A percentile compares a stretch with the other conserved stretches of the same genome.
Evolutionary conservation across 2,888 invertebrate species (phyloP).

Genomic region (Volucella inflata): DNA sequence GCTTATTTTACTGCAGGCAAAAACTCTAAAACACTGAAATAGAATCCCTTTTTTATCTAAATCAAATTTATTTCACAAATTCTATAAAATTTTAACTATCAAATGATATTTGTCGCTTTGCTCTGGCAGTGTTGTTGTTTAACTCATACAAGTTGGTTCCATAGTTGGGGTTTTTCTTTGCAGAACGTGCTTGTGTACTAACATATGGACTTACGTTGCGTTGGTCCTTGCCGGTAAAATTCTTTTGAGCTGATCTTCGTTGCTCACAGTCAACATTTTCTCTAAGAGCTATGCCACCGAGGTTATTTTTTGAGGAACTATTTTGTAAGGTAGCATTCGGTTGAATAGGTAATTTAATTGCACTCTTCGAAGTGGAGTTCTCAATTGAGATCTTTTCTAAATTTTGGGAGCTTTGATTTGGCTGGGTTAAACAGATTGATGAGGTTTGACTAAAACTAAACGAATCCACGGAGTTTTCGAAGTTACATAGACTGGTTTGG

Average conservation of each 20-base stretch:
- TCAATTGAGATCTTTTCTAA: conserved; percentile 41
- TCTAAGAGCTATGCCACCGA: conserved; percentile 80
- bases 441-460: conserved; percentile 78
- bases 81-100: conserved; percentile 83
- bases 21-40: conserved; percentile 14
- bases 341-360: conserved; percentile 77
- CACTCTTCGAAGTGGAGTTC: conserved; percentile 38
- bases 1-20: neutral
- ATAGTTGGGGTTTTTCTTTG: conserved; percentile 12
- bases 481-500: conserved; percentile 77
- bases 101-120: conserved; percentile 86
- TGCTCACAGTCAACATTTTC: conserved; percentile 82
- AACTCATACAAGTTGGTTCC: conserved; percentile 40
- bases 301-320: conserved; percentile 83
- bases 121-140: conserved; percentile 82
- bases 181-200: conserved; percentile 32
- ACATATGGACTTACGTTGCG: conserved; percentile 82
- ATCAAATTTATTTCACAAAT: conserved; percentile 49
- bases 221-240: conserved; percentile 82
- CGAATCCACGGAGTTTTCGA: conserved; percentile 81
- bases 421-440: conserved; percentile 52
- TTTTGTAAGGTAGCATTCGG: conserved; percentile 79
- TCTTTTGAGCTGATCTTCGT: conserved; percentile 82
- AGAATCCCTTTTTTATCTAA: conserved; percentile 9
- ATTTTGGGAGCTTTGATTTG: conserved; percentile 37